Base-by-base conservation (phyloP, 2,888 invertebrate species). In the Diadegma fenestrale region DNA sequence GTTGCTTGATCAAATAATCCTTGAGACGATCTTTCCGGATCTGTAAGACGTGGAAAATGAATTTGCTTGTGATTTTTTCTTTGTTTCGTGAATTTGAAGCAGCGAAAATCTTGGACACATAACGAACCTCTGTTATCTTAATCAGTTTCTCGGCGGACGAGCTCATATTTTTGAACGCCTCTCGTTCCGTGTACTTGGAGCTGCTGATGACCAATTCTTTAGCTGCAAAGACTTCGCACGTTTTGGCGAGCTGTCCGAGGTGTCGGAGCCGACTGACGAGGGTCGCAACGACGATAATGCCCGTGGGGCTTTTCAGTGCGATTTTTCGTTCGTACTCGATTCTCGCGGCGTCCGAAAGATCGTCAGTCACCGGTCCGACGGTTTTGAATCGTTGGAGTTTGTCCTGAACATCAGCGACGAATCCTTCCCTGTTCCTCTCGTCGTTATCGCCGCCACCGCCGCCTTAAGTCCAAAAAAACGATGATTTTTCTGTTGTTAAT, bases 1-100 rank as follows among this genome's bases (percentile, higher is more conserved):
- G 97, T 94, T 96, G 96, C 85, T 94, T 93, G 45, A 95, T 92
- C 79, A 99, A 94, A 93, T 97, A 98, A 17, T 96, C 95, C 61
- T 94, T 94, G 43, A 99, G 95, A n/a, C 96, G 93, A 26, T 94
- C 94, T 26, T 95, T 95, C 75, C 96, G 96, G 0, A 98, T 95
- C 95, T 96, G 61, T 0, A 8, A 43, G 14, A 43, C 12, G 10
- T 8, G 12, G 12, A 10, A 43, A 43, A 43, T 43, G 0, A 12
- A 12, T 14, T 43, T 43, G 33, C 33, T 2, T 33, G 33, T 33
- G 5, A 4, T 33, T 33, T 33, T 33, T 33, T 33, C 5, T 33
- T 33, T 33, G 2, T 33, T 33, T 33, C 33, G 33, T 33, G 33
- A 33, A 33, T 43, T 12, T 14, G 12, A 14, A 0, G 43, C 3